phyloP scores from a whole-genome alignment of 2,888 invertebrate genomes.

The Caenorhabditis afra region DNA sequence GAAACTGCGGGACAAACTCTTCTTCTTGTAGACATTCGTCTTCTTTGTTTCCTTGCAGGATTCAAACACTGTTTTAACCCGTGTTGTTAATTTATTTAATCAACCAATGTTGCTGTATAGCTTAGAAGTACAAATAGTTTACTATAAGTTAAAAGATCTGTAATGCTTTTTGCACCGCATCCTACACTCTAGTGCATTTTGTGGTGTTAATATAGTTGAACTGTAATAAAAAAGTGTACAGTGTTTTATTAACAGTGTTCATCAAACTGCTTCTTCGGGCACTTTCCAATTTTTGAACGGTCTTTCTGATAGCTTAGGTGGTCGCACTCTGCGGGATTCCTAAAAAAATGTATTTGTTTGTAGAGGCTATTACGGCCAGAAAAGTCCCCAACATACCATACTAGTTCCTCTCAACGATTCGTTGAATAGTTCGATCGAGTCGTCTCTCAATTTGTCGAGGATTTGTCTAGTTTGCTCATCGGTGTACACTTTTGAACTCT shows the following conservation, averaged over 20 bases:
- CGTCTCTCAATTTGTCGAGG: conserved; percentile 60
- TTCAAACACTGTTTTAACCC: conserved; percentile 24
- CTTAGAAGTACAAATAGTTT: too few species aligned
- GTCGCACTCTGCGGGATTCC: conserved; percentile 28
- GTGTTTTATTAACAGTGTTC: background rate
- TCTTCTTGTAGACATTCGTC: conserved; percentile 63
- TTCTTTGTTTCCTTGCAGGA: background rate
- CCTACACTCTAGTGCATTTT: background rate
- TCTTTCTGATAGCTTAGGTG: conserved; percentile 35
- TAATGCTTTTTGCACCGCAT: too few species aligned
- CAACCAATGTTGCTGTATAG: background rate
- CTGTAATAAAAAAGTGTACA: background rate
- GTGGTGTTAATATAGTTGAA: background rate
- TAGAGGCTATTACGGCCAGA: too few species aligned
- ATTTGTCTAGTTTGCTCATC: conserved; percentile 65
- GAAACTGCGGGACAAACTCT: conserved; percentile 65
- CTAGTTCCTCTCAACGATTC: conserved; percentile 30
- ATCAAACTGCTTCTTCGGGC: conserved; percentile 47
- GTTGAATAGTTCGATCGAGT: conserved; percentile 65
- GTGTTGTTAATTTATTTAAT: conserved; percentile 2
- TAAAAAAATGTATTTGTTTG: background rate
- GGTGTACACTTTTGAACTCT: conserved; percentile 60
- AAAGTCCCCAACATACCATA: conserved; percentile 7
- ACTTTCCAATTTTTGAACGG: conserved; percentile 46
- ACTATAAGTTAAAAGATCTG: too few species aligned